Evolutionary conservation across 2,888 invertebrate genomes (phyloP).

Genomic region (Piscicola geometra): DNA sequence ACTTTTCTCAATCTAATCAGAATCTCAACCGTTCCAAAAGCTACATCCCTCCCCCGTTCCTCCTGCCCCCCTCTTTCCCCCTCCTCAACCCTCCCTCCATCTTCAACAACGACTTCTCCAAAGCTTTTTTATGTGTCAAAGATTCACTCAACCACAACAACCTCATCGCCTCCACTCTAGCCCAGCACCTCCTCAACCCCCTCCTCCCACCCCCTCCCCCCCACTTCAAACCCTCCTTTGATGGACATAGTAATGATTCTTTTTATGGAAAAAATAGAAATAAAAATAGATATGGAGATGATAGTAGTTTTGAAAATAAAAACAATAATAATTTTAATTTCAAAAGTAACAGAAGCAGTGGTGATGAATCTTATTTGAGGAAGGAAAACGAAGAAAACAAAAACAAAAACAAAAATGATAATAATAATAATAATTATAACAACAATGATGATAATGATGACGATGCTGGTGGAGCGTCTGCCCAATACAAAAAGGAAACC

Average conservation of each 20-base stretch:
- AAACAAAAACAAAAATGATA: too few relatives aligned
- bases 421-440: too few relatives aligned
- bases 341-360: too few relatives aligned
- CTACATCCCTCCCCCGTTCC: slow-evolving; percentile 3
- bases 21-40: neutral
- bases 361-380: too few relatives aligned
- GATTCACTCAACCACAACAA: neutral
- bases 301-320: neutral
- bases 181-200: neutral
- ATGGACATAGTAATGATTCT: neutral
- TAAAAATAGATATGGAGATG: neutral
- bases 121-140: neutral
- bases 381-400: too few relatives aligned
- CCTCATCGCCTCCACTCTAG: neutral
- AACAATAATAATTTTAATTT: too few relatives aligned
- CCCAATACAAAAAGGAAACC: neutral
- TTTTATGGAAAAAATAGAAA: neutral
- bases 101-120: neutral
- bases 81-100: neutral
- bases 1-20: neutral
- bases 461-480: too few relatives aligned
- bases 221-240: neutral
- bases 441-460: too few relatives aligned
- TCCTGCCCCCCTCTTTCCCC: slow-evolving; percentile 1
- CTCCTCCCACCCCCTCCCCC: neutral